A percentile compares a stretch with the other conserved stretches of the same genome.
phyloP scores from a whole-genome alignment of 2,797 vertebrate genomes.

The Sciurus carolinensis region DNA sequence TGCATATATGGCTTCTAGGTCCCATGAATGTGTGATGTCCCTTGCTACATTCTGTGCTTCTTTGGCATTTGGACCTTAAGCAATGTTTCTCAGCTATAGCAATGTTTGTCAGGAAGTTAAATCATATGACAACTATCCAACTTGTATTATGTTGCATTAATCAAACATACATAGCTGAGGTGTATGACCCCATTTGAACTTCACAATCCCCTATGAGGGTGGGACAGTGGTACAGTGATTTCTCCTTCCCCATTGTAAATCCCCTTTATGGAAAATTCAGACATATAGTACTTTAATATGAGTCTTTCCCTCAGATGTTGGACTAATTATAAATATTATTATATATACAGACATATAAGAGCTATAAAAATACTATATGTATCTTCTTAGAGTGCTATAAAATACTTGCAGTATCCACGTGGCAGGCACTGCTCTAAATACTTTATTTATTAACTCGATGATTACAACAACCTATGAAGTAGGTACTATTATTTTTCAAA shows the following conservation, averaged over 20 bases:
- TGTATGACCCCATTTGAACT: not conserved
- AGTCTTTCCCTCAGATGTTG: constrained; percentile 49
- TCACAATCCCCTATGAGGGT: not conserved
- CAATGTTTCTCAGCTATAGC: not conserved
- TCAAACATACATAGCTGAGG: not conserved
- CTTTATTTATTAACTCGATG: constrained; percentile 25
- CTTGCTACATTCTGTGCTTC: not conserved
- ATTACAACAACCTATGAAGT: not conserved
- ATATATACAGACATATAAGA: not conserved
- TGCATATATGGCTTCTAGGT: not conserved
- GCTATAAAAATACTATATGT: not conserved
- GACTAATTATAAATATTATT: constrained; percentile 42
- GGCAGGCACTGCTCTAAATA: not conserved
- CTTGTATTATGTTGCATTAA: not conserved
- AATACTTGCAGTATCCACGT: constrained; percentile 9
- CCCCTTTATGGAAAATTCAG: constrained; percentile 10
- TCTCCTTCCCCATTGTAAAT: not conserved
- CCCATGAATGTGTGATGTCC: not conserved
- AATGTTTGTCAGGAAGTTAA: constrained; percentile 62
- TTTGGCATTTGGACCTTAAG: constrained; percentile 54
- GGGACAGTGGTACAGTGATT: not conserved
- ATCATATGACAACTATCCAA: not conserved
- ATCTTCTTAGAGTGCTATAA: not conserved
- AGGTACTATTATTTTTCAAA: constrained; percentile 53
- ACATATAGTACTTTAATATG: not conserved